Evolutionary conservation across 2,113 vertebrate genomes (phyloP).

Genomic region (Aix galericulata): DNA sequence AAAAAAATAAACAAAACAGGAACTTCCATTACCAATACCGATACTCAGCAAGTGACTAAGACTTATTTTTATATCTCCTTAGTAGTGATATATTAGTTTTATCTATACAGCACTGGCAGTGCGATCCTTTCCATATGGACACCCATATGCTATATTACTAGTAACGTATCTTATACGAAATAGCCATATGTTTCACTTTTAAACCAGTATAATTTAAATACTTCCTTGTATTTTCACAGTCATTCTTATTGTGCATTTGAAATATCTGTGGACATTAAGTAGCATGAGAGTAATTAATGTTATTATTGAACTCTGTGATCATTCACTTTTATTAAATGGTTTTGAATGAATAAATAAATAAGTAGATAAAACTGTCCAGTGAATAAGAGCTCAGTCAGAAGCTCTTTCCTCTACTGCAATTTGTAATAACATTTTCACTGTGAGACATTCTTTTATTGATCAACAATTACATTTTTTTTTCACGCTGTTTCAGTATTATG

Average conservation of each 20-base stretch:
- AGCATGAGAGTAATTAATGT: constrained; percentile 18
- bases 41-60: constrained; percentile 54
- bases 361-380: not conserved
- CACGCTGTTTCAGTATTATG: not conserved
- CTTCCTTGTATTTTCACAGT: constrained; percentile 40
- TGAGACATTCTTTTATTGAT: not conserved
- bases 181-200: constrained; percentile 64
- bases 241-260: constrained; percentile 22
- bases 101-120: constrained; percentile 57
- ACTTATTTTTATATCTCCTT: constrained; percentile 63
- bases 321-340: not conserved
- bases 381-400: not conserved
- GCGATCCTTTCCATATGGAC: constrained; percentile 70
- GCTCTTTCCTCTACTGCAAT: not conserved
- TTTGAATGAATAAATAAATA: not conserved
- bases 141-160: constrained; percentile 59
- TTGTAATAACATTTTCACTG: constrained; percentile 18
- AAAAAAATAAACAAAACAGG: constrained; percentile 23
- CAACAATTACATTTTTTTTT: not conserved
- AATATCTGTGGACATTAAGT: constrained; percentile 41
- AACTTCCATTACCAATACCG: constrained; percentile 29
- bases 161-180: constrained; percentile 63
- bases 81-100: constrained; percentile 70
- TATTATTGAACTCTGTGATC: not conserved
- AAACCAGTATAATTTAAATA: constrained; percentile 59